Conservation (phyloP, 2,113 vertebrate species). For the Eonycteris spelaea region DNA sequence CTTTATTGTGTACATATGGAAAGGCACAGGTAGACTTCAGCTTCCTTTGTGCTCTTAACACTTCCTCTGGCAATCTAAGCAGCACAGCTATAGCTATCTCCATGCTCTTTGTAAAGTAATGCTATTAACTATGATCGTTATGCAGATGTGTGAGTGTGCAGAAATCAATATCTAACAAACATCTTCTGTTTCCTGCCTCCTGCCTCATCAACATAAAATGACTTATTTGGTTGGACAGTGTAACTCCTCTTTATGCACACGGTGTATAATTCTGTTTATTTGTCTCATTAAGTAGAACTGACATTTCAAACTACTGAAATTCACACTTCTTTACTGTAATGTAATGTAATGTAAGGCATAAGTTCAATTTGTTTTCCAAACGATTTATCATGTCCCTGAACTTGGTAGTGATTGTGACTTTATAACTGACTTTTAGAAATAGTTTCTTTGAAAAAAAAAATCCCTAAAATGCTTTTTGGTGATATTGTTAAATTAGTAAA, state of each 20-base stretch:
- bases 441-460: neutral
- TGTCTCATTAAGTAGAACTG: neutral
- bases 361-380: neutral
- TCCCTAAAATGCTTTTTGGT: neutral
- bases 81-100: neutral
- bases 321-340: neutral
- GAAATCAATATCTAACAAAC: neutral
- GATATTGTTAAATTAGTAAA: neutral
- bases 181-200: neutral
- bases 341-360: neutral
- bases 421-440: neutral
- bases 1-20: neutral
- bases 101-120: neutral
- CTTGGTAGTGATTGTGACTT: neutral
- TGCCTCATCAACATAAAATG: neutral
- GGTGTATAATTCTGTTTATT: neutral
- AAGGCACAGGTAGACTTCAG: neutral
- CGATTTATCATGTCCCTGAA: neutral
- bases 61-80: neutral
- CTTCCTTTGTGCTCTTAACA: neutral
- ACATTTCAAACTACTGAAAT: neutral
- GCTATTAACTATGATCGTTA: neutral
- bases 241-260: neutral
- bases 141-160: neutral
- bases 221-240: neutral